These are phyloP conservation scores for Nomia melanderi DNA, from an alignment of 1,140 invertebrate species.

Conservation along the genomic window DNA sequence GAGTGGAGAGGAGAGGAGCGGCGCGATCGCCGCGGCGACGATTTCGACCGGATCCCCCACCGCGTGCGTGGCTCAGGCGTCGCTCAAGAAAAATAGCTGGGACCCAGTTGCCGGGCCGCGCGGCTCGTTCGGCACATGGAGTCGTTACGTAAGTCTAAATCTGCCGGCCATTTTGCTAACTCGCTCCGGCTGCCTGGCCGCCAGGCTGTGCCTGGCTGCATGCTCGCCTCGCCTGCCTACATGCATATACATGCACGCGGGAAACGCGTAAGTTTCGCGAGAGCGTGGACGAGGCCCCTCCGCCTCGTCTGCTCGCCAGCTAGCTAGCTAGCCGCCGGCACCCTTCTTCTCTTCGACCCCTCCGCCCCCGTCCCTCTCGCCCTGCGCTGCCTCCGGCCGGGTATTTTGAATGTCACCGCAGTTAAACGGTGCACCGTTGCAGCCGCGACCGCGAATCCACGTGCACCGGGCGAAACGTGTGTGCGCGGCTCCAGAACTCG, in stretches of 20 bases:
- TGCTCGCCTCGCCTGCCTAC: background rate
- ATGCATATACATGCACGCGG: too few relatives aligned
- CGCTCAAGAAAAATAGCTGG: conserved; percentile 53
- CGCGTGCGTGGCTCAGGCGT: background rate
- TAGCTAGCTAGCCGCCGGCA: conserved; percentile 8
- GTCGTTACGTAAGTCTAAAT: conserved; percentile 78
- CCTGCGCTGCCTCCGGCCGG: conserved; percentile 38
- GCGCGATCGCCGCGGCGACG: background rate
- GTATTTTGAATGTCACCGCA: conserved; percentile 72
- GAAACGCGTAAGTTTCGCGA: background rate
- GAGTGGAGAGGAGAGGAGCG: too few relatives aligned
- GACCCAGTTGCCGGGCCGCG: conserved; percentile 62
- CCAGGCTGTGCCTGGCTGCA: background rate
- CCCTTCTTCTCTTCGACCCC: conserved; percentile 47
- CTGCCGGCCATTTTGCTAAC: conserved; percentile 78
- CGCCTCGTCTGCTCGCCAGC: conserved; percentile 51
- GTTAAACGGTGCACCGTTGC: conserved; percentile 52
- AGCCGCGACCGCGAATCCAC: conserved; percentile 24
- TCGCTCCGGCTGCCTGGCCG: conserved; percentile 35
- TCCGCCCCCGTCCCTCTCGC: background rate
- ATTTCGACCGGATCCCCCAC: background rate
- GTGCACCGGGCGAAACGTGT: conserved; percentile 4
- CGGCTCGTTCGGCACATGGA: conserved; percentile 62
- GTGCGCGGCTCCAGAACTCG: background rate
- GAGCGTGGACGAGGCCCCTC: conserved; percentile 34